Conservation (phyloP, 2,888 invertebrate genomes). For the Flexamia atlantica region DNA sequence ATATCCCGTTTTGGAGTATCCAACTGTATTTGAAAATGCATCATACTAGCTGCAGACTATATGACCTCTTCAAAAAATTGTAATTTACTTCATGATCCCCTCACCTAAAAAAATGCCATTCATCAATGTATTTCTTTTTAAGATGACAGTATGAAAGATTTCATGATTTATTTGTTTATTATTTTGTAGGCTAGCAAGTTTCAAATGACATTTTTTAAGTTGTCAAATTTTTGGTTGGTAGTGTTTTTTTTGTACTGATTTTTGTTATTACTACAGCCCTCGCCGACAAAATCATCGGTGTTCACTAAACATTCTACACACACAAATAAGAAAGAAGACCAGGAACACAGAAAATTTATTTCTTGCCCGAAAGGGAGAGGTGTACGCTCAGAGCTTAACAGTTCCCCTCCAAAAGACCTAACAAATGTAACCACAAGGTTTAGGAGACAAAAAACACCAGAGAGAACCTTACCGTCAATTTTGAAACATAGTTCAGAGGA, state of each 20-base stretch:
- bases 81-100: too few species aligned
- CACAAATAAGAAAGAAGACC: conserved; percentile 20
- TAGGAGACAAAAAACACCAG: conserved; percentile 2
- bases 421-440: background rate
- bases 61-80: too few species aligned
- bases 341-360: conserved; percentile 43
- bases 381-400: background rate
- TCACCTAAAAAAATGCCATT: too few species aligned
- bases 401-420: conserved; percentile 22
- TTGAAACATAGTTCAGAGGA: conserved; percentile 16
- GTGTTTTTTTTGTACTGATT: background rate
- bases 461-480: conserved; percentile 33
- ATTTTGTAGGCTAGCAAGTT: too few species aligned
- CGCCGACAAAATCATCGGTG: conserved; percentile 24
- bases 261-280: background rate
- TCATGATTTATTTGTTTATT: too few species aligned
- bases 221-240: background rate
- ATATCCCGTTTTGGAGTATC: too few species aligned
- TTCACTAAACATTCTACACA: conserved; percentile 16
- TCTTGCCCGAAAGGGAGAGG: conserved; percentile 20
- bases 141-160: too few species aligned
- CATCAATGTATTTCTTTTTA: too few species aligned
- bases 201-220: too few species aligned
- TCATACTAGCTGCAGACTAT: too few species aligned
- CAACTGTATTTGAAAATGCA: too few species aligned